Conservation (phyloP, 2,113 vertebrate species). For the Verasper variegatus region DNA sequence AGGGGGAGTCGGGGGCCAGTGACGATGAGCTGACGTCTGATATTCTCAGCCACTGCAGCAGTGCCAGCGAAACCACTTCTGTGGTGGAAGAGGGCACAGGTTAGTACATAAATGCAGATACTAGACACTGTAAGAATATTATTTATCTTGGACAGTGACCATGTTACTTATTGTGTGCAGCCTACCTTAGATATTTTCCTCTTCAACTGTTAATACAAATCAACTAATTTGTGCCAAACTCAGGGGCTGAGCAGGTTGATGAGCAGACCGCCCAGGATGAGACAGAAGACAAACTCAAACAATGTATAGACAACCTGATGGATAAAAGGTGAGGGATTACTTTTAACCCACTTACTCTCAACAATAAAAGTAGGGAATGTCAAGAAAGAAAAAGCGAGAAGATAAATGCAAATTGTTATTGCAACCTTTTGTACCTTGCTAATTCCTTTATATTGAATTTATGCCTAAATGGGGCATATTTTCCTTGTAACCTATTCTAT, state of each 20-base stretch:
- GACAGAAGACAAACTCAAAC: slow-evolving; percentile 91
- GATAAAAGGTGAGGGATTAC: slow-evolving; percentile 88
- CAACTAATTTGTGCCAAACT: slow-evolving; percentile 13
- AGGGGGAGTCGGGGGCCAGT: slow-evolving; percentile 87
- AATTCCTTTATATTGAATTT: no score
- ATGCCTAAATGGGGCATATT: no score
- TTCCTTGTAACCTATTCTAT: no score
- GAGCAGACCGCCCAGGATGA: slow-evolving; percentile 90
- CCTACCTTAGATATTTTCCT: not conserved
- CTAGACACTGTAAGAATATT: not conserved
- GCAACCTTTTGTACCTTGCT: no score
- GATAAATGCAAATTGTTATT: not conserved
- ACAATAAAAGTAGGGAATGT: not conserved
- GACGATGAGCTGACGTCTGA: slow-evolving; percentile 93
- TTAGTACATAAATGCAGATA: slow-evolving; percentile 53
- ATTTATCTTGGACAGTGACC: not conserved
- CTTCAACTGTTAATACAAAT: not conserved
- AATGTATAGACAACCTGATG: slow-evolving; percentile 90
- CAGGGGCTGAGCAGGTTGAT: slow-evolving; percentile 86
- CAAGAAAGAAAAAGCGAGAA: not conserved
- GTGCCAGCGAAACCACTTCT: slow-evolving; percentile 88
- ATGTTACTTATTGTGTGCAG: not conserved
- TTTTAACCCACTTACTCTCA: not conserved
- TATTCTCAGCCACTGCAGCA: slow-evolving; percentile 90
- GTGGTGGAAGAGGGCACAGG: slow-evolving; percentile 87